These are phyloP conservation scores for Drosophila subquinaria DNA, from an alignment of 2,888 invertebrate genomes.

Conservation along the genomic window DNA sequence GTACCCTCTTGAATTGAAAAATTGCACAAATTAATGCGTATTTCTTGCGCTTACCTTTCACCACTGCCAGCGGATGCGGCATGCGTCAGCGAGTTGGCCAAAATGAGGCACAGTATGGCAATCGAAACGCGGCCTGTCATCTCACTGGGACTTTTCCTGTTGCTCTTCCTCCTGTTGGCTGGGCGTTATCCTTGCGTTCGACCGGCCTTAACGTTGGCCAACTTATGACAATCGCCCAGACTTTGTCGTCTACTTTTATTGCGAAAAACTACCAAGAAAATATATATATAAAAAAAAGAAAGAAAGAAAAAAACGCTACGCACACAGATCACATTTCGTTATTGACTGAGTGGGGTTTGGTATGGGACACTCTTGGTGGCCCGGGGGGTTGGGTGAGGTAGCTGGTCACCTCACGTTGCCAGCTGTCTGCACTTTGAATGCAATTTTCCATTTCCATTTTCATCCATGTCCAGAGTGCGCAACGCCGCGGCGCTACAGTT, in stretches of 20 bases:
- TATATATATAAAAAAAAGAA: slow-evolving; percentile 47
- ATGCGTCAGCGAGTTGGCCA: slow-evolving; percentile 32
- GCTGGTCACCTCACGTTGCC: slow-evolving; percentile 71
- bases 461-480: slow-evolving; percentile 13
- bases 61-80: slow-evolving; percentile 63
- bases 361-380: not conserved
- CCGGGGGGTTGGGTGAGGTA: not conserved
- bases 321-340: slow-evolving; percentile 64
- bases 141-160: slow-evolving; percentile 17
- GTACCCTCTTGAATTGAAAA: not conserved
- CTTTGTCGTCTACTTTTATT: slow-evolving; percentile 73
- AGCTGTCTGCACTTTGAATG: slow-evolving; percentile 54
- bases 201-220: slow-evolving; percentile 54
- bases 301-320: slow-evolving; percentile 35
- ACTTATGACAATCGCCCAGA: slow-evolving; percentile 71
- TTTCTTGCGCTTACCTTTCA: slow-evolving; percentile 73
- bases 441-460: slow-evolving; percentile 61
- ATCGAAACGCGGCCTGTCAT: slow-evolving; percentile 33
- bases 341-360: not conserved
- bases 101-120: slow-evolving; percentile 45
- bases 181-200: slow-evolving; percentile 46
- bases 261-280: slow-evolving; percentile 22
- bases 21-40: not conserved
- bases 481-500: slow-evolving; percentile 25
- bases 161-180: slow-evolving; percentile 1